Percentiles rank a stretch among this genome's conserved stretches.
These are phyloP conservation scores for Micrasema minimum DNA, from an alignment of 1,140 invertebrate species.

Conservation along the genomic window DNA sequence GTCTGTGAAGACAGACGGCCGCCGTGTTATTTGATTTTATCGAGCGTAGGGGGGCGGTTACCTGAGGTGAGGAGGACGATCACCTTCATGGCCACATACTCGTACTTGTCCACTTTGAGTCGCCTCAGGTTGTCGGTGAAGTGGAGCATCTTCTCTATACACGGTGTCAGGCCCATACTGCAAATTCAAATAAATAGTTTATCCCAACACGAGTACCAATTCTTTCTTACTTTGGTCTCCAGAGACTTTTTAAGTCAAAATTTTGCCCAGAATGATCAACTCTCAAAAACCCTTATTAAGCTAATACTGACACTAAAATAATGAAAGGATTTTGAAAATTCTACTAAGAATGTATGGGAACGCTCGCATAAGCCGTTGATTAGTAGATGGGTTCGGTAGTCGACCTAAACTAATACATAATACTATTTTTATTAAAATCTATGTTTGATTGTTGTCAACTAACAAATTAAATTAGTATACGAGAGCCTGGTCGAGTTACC, in stretches of 20 bases:
- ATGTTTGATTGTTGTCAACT: no score
- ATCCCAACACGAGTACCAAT: not conserved
- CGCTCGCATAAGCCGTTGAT: constrained; percentile 98
- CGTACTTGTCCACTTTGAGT: constrained; percentile 93
- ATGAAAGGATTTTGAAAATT: no score
- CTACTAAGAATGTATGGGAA: constrained; percentile 87
- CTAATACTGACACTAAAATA: no score
- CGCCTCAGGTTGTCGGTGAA: constrained; percentile 92
- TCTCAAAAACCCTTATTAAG: no score
- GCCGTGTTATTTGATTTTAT: no score
- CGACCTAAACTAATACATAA: constrained; percentile 72
- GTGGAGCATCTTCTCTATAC: constrained; percentile 93
- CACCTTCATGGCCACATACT: constrained; percentile 97
- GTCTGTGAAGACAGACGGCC: no score
- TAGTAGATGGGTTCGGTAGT: constrained; percentile 95
- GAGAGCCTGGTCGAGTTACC: no score
- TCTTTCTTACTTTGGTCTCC: no score
- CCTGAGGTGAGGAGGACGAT: constrained; percentile 93
- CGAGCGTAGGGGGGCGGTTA: no score
- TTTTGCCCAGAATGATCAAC: no score
- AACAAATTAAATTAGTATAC: no score
- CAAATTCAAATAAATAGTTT: constrained; percentile 9
- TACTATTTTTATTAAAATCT: not conserved
- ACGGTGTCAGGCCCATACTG: constrained; percentile 72
- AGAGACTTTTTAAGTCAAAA: no score